Conservation (phyloP, 1,140 invertebrate genomes). For the Phocides pigmalion region DNA sequence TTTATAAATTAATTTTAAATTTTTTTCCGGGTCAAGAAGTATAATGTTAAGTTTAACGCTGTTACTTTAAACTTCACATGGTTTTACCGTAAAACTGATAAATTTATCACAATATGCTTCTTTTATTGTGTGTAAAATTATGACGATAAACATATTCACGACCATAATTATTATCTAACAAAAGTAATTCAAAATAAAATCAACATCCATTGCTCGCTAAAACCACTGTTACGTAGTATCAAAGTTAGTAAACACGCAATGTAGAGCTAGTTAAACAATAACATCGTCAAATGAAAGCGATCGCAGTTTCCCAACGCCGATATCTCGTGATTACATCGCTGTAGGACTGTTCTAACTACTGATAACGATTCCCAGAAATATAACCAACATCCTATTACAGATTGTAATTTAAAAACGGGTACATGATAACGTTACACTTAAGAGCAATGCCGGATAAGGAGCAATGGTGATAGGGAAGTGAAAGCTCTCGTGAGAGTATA, state of each 20-base stretch:
- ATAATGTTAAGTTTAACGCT: no score
- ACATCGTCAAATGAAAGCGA: background rate
- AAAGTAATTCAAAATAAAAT: background rate
- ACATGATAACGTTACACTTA: conserved; percentile 27
- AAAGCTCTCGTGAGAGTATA: conserved; percentile 3
- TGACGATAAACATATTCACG: background rate
- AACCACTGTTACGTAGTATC: background rate
- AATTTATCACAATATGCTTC: background rate
- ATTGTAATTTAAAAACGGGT: conserved; percentile 38
- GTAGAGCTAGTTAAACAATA: background rate
- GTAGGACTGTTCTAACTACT: conserved; percentile 25
- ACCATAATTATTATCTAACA: no score
- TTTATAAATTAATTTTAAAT: no score
- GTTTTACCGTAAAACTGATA: background rate
- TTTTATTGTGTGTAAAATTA: conserved; percentile 3
- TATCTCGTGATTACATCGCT: conserved; percentile 22
- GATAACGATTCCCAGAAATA: conserved; percentile 26
- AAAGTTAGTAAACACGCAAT: background rate
- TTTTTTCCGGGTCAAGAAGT: no score
- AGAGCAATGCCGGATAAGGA: conserved; percentile 2
- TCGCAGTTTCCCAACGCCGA: conserved; percentile 14
- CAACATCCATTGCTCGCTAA: background rate
- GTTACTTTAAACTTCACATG: background rate
- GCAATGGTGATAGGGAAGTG: conserved; percentile 2
- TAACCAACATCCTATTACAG: conserved; percentile 37